These are phyloP conservation scores for Caenorhabditis remanei DNA, from an alignment of 1,140 invertebrate genomes.

Conservation along the genomic window DNA sequence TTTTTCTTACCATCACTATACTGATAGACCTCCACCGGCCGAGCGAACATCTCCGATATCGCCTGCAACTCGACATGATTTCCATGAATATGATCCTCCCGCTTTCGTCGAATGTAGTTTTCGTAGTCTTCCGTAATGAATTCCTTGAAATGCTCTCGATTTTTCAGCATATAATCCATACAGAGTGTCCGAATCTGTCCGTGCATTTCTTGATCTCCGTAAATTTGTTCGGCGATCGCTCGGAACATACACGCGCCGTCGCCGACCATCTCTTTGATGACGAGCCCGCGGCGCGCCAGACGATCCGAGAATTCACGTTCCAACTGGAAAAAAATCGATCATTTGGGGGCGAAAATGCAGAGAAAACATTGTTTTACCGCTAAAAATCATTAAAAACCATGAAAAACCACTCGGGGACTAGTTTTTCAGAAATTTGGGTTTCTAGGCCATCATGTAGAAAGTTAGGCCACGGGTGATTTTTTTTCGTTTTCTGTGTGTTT, in stretches of 20 bases:
- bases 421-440: too few relatives aligned
- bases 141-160: conserved; percentile 91
- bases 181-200: conserved; percentile 87
- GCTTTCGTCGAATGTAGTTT: conserved; percentile 86
- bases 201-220: conserved; percentile 94
- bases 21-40: conserved; percentile 92
- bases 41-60: conserved; percentile 91
- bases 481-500: too few relatives aligned
- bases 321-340: conserved; percentile 74
- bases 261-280: conserved; percentile 89
- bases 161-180: conserved; percentile 92
- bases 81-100: conserved; percentile 86
- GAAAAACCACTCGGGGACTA: too few relatives aligned
- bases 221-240: conserved; percentile 92
- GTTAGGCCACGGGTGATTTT: too few relatives aligned
- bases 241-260: conserved; percentile 94
- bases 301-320: conserved; percentile 79
- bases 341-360: neutral
- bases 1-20: conserved; percentile 84
- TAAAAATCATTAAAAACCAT: too few relatives aligned
- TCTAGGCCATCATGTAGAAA: too few relatives aligned
- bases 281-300: conserved; percentile 82
- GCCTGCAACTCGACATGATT: conserved; percentile 95
- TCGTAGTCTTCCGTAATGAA: conserved; percentile 93
- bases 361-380: neutral